Evolutionary conservation across 2,797 vertebrate genomes (phyloP), one percentile per base, ranked within the genome.

Genomic region (Dipus sagitta): DNA sequence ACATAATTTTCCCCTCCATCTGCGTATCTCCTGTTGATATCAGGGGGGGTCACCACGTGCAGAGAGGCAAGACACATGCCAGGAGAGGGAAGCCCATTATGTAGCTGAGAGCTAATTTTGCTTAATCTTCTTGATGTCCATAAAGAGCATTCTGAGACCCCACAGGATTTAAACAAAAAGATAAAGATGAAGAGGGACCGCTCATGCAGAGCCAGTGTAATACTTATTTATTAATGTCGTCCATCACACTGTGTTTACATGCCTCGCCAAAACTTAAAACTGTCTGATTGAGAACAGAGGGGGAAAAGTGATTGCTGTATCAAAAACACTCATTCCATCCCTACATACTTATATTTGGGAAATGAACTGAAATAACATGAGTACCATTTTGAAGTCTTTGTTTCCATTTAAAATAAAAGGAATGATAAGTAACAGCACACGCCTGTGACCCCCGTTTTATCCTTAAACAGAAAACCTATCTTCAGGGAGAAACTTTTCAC

Each of bases 61-160:
- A 96, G 95, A 95, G 95, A 85, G 2, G 86, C 65, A 83, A 96
- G 94, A 89, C 79, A 92, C 95, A 87, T 85, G 92, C 96, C 88
- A 70, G 76, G 93, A 96, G 71, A 96, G 74, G 88, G 58, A 96
- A 95, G 94, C 93, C 93, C 93, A 95, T 97, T 97, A 96, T 96
- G 93, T 91, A 81, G 80, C 20, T 80, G 92, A 96, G 95, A 97
- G 95, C 95, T 97, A 97, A 97, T 96, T 97, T 97, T 96, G 95
- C 93, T 96, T 97, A 96, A 96, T 96, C 95, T 97, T 97, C 97
- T 97, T 96, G 95, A 97, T 96, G 96, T 96, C 95, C 92, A 95
- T 96, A 97, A 97, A 96, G 96, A 96, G 95, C 70, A 89, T 94
- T 94, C 81, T 80, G 93, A 95, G 96, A 95, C 94, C 97, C 95